Percentiles rank a stretch among this genome's conserved stretches.
phyloP scores from a whole-genome alignment of 1,140 invertebrate genomes.

The Tetragonula clypearis region DNA sequence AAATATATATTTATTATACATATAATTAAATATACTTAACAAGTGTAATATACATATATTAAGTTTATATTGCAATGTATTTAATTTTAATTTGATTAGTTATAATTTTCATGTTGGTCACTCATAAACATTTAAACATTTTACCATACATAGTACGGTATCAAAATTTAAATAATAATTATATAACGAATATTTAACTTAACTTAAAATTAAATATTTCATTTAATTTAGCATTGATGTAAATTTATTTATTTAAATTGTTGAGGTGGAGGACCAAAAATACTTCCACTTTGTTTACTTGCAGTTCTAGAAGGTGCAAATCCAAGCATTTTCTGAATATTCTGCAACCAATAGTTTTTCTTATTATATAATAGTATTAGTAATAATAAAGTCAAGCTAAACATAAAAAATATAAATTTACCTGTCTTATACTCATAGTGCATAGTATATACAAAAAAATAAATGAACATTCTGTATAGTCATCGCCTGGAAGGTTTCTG shows the following conservation, averaged over 20 bases:
- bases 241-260: constrained; percentile 88
- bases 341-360: constrained; percentile 85
- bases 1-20: constrained; percentile 37
- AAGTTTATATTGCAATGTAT: constrained; percentile 15
- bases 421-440: constrained; percentile 99
- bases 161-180: constrained; percentile 27
- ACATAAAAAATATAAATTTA: constrained; percentile 69
- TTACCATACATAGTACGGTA: neutral
- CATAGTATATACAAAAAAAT: constrained; percentile 99
- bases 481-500: constrained; percentile 96
- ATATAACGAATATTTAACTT: neutral
- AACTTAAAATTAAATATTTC: neutral
- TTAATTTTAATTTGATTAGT: neutral
- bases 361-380: constrained; percentile 14
- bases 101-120: constrained; percentile 8
- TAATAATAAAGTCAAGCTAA: neutral
- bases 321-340: constrained; percentile 98
- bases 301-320: constrained; percentile 98
- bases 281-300: constrained; percentile 94
- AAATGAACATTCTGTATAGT: constrained; percentile 99
- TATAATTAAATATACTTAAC: constrained; percentile 17
- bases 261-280: constrained; percentile 90
- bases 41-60: constrained; percentile 20
- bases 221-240: constrained; percentile 15
- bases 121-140: constrained; percentile 1